Base-by-base conservation (phyloP, 1,140 invertebrate species). In the Coboldia fuscipes region DNA sequence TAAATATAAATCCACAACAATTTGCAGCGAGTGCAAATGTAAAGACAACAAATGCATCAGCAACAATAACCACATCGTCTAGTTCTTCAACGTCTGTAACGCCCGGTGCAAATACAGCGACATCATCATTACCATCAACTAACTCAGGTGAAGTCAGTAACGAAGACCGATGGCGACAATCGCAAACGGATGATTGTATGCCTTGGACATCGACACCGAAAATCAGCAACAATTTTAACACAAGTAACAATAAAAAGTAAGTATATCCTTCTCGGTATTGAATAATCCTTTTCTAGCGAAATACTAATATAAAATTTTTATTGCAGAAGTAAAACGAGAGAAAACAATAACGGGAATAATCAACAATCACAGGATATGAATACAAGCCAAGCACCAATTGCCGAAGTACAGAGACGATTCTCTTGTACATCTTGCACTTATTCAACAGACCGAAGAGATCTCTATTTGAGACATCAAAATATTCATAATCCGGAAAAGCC, bases 401-500 rank as follows among this genome's bases (percentile, higher is more conserved):
- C 48, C 27, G 48, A 51, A 30, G 4, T 50, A 30, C 54, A 46
- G 17, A 88, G 86, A 57, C 66, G 82, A 9, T 89, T 89, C 52
- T 75, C 68, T 17, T 90, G 85, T 57, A 70, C 64, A 5, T 75
- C 74, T 45, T 90, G 85, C 51, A 77, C 82, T 2, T 90, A 90
- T 51, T 78, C 81, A 0, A 89, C 84, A 1, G 84, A 94, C 50
- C 66, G 90, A 6, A 65, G 88, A 35, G 90, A 96, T 58, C 68
- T 97, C 30, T 94, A 84, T 52, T 93, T 86, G 2, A 69, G 89
- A 4, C 90, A 97, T 57, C 85, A 96, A 60, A 90, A 93, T 47
- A 94, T 96, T 38, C 90, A 97, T 46, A 70, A 80, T 37, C 80
- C 86, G 47, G 83, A 89, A 45, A 92, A 92, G 48, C 84, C 85